These are phyloP conservation scores for Drosophila lowei DNA, from an alignment of 1,140 invertebrate species.

Conservation along the genomic window DNA sequence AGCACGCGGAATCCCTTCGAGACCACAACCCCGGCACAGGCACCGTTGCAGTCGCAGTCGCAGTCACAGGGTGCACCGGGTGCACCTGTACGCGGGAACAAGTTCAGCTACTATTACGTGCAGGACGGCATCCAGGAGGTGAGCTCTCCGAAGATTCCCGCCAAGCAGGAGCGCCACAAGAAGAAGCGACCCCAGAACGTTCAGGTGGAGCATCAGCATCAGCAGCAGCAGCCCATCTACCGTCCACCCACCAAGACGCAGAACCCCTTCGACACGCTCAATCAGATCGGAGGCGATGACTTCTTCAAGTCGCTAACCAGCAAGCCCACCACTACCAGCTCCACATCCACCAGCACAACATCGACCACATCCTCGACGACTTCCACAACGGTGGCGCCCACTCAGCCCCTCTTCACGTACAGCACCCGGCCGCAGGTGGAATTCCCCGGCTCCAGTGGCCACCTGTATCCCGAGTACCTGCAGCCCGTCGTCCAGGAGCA, in stretches of 20 bases:
- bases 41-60: slow-evolving; percentile 7
- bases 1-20: slow-evolving; percentile 70
- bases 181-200: slow-evolving; percentile 71
- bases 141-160: slow-evolving; percentile 59
- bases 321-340: slow-evolving; percentile 48
- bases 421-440: slow-evolving; percentile 71
- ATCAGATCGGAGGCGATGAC: slow-evolving; percentile 75
- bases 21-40: slow-evolving; percentile 49
- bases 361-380: slow-evolving; percentile 60
- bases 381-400: slow-evolving; percentile 61
- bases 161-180: slow-evolving; percentile 73
- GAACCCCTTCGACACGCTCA: slow-evolving; percentile 74
- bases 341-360: slow-evolving; percentile 56
- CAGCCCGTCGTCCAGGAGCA: slow-evolving; percentile 47
- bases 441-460: slow-evolving; percentile 71
- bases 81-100: slow-evolving; percentile 63
- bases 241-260: slow-evolving; percentile 56
- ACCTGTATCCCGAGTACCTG: slow-evolving; percentile 66
- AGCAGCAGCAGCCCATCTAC: slow-evolving; percentile 47
- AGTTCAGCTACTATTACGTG: slow-evolving; percentile 76
- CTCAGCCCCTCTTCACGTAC: slow-evolving; percentile 63
- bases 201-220: slow-evolving; percentile 30
- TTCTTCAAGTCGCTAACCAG: slow-evolving; percentile 65
- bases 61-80: slow-evolving; percentile 1
- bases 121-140: slow-evolving; percentile 79